phyloP scores from a whole-genome alignment of 2,797 vertebrate genomes.

The Sphenopsis melanotis region DNA sequence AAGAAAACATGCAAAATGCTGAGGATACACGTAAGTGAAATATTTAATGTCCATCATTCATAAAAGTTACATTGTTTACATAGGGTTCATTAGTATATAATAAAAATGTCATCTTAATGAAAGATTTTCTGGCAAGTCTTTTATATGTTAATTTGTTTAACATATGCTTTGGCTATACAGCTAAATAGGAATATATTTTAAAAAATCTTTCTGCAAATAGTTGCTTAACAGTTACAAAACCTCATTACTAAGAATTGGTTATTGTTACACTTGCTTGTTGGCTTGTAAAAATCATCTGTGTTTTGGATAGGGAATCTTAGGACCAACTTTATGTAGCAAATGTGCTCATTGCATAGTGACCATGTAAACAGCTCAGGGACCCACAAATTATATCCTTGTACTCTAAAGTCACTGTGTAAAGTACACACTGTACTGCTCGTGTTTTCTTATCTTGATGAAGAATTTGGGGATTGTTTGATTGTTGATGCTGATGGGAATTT shows the following conservation, averaged over 20 bases:
- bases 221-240: constrained; percentile 69
- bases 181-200: constrained; percentile 69
- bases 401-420: constrained; percentile 13
- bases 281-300: constrained; percentile 59
- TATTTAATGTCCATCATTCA: constrained; percentile 79
- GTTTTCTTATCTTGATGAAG: constrained; percentile 24
- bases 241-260: constrained; percentile 63
- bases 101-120: constrained; percentile 78
- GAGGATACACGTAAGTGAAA: constrained; percentile 73
- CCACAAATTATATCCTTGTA: constrained; percentile 36
- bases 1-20: constrained; percentile 78
- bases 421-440: not conserved
- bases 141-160: constrained; percentile 76
- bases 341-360: constrained; percentile 77
- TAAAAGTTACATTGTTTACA: constrained; percentile 81
- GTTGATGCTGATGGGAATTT: not conserved
- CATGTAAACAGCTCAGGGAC: constrained; percentile 68
- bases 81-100: constrained; percentile 78
- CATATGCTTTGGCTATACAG: constrained; percentile 78
- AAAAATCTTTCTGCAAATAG: constrained; percentile 71
- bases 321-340: constrained; percentile 46
- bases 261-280: constrained; percentile 48
- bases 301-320: constrained; percentile 41
- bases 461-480: constrained; percentile 26
- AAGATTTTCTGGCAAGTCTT: constrained; percentile 75